Evolutionary conservation across 2,888 invertebrate species (phyloP).

Genomic region (Autographa gamma): DNA sequence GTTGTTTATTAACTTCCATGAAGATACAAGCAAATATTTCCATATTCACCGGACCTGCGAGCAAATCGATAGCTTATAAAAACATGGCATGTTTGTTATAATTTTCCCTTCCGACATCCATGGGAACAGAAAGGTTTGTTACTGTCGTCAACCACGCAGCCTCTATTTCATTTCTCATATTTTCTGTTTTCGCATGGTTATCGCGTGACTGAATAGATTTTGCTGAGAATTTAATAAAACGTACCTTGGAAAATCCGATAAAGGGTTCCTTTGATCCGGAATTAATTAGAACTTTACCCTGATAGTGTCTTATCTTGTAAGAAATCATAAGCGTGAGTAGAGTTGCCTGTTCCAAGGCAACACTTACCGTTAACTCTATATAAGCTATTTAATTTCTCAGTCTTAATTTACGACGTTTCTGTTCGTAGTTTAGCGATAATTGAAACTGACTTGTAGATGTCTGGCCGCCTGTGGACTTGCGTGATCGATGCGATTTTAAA

Average conservation of each 20-base stretch:
- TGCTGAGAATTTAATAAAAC: conserved; percentile 2
- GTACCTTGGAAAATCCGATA: not conserved
- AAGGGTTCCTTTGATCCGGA: not conserved
- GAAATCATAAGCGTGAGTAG: not conserved
- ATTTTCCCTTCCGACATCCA: conserved; percentile 1
- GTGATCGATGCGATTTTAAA: conserved; percentile 55
- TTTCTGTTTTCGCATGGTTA: not conserved
- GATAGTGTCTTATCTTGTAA: not conserved
- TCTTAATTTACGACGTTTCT: conserved; percentile 34
- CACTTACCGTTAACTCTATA: not conserved
- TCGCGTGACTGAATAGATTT: not conserved
- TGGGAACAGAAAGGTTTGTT: conserved; percentile 4
- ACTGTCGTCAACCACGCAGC: conserved; percentile 7
- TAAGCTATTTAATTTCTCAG: conserved; percentile 22
- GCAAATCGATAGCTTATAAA: not conserved
- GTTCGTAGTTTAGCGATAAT: conserved; percentile 53
- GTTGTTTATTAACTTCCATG: not conserved
- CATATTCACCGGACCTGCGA: not conserved
- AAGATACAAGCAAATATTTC: conserved; percentile 4
- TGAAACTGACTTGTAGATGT: conserved; percentile 53
- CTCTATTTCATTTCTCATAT: not conserved
- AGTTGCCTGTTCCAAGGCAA: conserved; percentile 11
- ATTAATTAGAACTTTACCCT: conserved; percentile 4
- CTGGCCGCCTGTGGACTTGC: conserved; percentile 47
- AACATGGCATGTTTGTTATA: conserved; percentile 3